phyloP scores from a whole-genome alignment of 2,888 invertebrate species.

The Drosophila leonis region DNA sequence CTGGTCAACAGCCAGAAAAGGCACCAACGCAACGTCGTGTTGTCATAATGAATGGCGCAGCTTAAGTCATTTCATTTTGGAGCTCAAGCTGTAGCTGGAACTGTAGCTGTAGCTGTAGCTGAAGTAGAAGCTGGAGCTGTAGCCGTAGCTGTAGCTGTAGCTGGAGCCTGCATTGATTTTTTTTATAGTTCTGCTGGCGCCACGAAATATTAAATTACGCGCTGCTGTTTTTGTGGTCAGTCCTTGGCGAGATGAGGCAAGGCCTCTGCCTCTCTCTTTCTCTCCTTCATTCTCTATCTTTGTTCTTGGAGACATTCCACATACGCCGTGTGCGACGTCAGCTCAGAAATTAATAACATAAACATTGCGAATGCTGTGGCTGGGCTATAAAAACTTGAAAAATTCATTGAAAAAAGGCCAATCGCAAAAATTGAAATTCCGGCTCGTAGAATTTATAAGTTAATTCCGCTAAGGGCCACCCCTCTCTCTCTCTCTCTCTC shows the following conservation, averaged over 20 bases:
- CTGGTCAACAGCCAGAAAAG: constrained; percentile 21
- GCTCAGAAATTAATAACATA: constrained; percentile 67
- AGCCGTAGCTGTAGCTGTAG: not conserved
- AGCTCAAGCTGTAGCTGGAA: constrained; percentile 48
- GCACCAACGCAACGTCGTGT: constrained; percentile 73
- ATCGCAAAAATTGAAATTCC: constrained; percentile 64
- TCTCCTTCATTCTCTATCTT: constrained; percentile 5
- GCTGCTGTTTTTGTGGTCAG: constrained; percentile 66
- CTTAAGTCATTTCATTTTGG: constrained; percentile 84
- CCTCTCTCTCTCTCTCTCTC: not conserved
- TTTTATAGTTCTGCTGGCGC: constrained; percentile 84
- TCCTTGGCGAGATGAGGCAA: constrained; percentile 4
- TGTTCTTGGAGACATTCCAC: constrained; percentile 55
- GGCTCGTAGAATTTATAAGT: constrained; percentile 71
- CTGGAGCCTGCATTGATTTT: constrained; percentile 51
- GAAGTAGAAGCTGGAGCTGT: constrained; percentile 2
- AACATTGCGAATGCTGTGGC: constrained; percentile 52
- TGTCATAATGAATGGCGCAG: constrained; percentile 85
- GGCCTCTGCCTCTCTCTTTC: not conserved
- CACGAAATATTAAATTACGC: constrained; percentile 85
- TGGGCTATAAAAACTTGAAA: constrained; percentile 56
- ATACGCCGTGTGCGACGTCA: constrained; percentile 67
- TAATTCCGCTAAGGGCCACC: constrained; percentile 61
- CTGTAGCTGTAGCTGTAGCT: constrained; percentile 37
- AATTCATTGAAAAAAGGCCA: constrained; percentile 49